Base-by-base conservation (phyloP, 2,888 invertebrate genomes). In the Mongoloraphidia duomilia region DNA sequence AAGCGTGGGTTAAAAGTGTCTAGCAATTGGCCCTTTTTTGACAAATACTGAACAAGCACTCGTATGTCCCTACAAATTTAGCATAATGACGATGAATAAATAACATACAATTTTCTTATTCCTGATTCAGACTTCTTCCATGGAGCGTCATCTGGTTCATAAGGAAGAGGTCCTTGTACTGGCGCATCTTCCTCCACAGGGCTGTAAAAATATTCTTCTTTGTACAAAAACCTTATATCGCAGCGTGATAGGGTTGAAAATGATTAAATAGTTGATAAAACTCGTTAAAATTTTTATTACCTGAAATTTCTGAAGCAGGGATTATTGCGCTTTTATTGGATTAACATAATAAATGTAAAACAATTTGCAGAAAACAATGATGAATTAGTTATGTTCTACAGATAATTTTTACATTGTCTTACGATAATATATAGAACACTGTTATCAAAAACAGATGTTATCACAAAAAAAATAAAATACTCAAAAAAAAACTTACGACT, bases 121-220 rank as follows among this genome's bases (percentile, higher is more conserved):
- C 91, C 90, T 54, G 90, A 89, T 69, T 90, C 86, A 36, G 81
- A 74, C 61, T 77, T 80, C 66, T 90, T 90, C 87, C 92, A 93
- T 0, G 94, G 94, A 50, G 96, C 96, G 71, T 97, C 96, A 61
- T 93, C 92, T 0, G 97, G 97, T 67, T 97, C 97, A 47, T 84
- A 85, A 33, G 96, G 96, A 59, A 97, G 74, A 1, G 97, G 97
- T 4, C 97, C 97, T 67, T 97, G 94, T 1, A 97, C 96, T 2
- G 93, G 90, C 11, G 87, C 81, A 61, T 93, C 93, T 54, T 86
- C 85, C 41, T 84, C 83, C 41, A 59, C 63, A 38, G 73, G 72
- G 59, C 75, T 65, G 60, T 34, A 54, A 55, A 49, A 41, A 35
- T 34, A 38, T 38, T 8, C n/a, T 38, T 38, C 8, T 38, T 38